A percentile compares a stretch with the other conserved stretches of the same genome.
Evolutionary conservation across 1,140 invertebrate genomes (phyloP).

Genomic region (Trialeurodes vaporariorum): DNA sequence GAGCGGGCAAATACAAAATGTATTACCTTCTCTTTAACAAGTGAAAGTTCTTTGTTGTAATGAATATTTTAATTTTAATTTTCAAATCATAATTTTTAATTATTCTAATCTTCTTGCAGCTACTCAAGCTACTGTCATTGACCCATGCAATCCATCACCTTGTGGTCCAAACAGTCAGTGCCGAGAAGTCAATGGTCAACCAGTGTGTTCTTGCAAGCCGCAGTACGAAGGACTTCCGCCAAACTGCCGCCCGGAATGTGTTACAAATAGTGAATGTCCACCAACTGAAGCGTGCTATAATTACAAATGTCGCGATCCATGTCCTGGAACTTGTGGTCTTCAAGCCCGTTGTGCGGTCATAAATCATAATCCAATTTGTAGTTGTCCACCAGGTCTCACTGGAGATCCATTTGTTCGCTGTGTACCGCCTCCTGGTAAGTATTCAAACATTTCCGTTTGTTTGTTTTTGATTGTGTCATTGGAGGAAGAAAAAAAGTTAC

Average conservation of each 20-base stretch:
- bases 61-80: too few relatives aligned
- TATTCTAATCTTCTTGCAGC: constrained; percentile 6
- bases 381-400: constrained; percentile 49
- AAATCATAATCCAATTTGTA: constrained; percentile 55
- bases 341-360: constrained; percentile 50
- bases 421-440: constrained; percentile 3
- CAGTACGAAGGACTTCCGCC: constrained; percentile 56
- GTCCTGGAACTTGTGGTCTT: constrained; percentile 52
- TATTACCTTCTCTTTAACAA: too few relatives aligned
- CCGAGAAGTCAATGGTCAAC: constrained; percentile 43
- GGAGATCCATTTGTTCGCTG: constrained; percentile 60
- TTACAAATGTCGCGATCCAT: constrained; percentile 57
- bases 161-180: constrained; percentile 47
- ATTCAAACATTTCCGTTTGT: too few relatives aligned
- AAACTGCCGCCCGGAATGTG: constrained; percentile 59
- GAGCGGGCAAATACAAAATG: too few relatives aligned
- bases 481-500: too few relatives aligned
- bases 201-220: constrained; percentile 52
- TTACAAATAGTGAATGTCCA: constrained; percentile 55
- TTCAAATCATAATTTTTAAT: constrained; percentile 10
- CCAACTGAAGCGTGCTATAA: constrained; percentile 52
- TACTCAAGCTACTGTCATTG: background rate
- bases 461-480: too few relatives aligned
- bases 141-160: constrained; percentile 40
- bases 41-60: too few relatives aligned